A percentile compares a stretch with the other conserved stretches of the same genome.
phyloP scores from a whole-genome alignment of 2,797 vertebrate species.

The Alca torda region DNA sequence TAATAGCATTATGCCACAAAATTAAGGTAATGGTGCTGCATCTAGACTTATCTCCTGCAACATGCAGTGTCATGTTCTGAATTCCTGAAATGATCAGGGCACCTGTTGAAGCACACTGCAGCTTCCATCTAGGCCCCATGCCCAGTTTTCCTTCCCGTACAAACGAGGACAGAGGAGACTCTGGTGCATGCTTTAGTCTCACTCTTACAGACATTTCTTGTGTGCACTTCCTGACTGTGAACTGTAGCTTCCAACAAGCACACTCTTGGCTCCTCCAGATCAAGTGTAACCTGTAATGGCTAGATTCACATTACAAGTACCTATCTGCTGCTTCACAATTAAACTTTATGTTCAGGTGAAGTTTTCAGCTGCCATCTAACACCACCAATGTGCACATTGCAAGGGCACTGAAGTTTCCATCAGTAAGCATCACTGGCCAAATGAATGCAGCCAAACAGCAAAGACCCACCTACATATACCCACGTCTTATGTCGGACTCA shows the following conservation, averaged over 20 bases:
- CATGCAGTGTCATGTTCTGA: background rate
- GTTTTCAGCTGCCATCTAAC: background rate
- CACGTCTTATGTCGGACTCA: accelerated
- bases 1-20: background rate
- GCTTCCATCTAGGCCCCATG: background rate
- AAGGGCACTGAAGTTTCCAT: background rate
- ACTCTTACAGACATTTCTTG: background rate
- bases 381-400: accelerated
- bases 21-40: background rate
- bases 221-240: background rate
- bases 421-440: background rate
- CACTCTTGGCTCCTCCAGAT: background rate
- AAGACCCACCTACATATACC: background rate
- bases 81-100: background rate
- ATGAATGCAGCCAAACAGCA: background rate
- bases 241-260: background rate
- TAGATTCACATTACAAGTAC: background rate
- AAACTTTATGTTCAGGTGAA: background rate
- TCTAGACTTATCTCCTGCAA: background rate
- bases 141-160: background rate
- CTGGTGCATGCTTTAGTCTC: background rate
- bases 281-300: background rate
- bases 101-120: background rate
- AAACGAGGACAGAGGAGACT: background rate
- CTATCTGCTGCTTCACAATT: background rate